Evolutionary conservation across 2,113 vertebrate species (phyloP).

Genomic region (Macroglossus sobrinus): DNA sequence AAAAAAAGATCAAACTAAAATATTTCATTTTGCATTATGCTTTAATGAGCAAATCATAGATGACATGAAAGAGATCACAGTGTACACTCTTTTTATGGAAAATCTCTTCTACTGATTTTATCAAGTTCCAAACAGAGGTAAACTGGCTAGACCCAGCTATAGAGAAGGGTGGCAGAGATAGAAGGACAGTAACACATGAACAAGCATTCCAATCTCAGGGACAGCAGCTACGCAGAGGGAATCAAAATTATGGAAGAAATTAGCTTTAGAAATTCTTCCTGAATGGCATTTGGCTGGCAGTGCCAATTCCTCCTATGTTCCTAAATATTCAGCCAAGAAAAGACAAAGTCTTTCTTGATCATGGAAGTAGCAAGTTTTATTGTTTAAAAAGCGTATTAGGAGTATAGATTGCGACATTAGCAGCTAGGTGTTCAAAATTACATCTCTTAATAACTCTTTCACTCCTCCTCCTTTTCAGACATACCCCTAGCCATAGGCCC

Average conservation of each 20-base stretch:
- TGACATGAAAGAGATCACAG: background rate
- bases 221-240: background rate
- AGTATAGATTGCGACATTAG: background rate
- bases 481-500: background rate
- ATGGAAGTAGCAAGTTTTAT: background rate
- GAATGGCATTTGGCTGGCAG: background rate
- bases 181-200: too few species aligned
- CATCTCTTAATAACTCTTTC: background rate
- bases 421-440: background rate
- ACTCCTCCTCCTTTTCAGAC: background rate
- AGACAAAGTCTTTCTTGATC: background rate
- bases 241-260: background rate
- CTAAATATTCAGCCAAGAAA: background rate
- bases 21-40: background rate
- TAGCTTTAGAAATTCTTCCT: background rate
- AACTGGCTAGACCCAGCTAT: background rate
- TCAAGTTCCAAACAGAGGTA: background rate
- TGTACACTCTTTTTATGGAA: background rate
- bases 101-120: background rate
- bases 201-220: background rate
- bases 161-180: background rate
- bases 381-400: background rate
- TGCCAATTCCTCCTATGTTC: background rate
- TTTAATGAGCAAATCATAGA: background rate
- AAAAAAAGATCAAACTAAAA: background rate